Evolutionary conservation across 2,113 vertebrate genomes (phyloP).

Genomic region (Vicugna pacos): DNA sequence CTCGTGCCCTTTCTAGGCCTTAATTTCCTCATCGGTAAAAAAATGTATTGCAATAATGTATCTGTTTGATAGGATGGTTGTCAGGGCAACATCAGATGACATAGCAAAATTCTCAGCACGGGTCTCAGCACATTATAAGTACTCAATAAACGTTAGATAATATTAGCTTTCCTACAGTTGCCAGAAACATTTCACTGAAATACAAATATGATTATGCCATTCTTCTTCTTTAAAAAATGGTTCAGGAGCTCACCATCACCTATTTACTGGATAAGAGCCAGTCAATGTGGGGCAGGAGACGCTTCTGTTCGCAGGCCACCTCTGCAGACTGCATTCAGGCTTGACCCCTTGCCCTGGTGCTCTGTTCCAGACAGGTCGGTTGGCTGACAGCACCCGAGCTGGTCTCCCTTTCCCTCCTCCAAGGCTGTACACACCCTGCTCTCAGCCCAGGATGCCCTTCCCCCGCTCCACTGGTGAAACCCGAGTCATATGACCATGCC

Average conservation of each 20-base stretch:
- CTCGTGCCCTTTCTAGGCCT: constrained; percentile 23
- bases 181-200: constrained; percentile 56
- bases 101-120: constrained; percentile 51
- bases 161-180: constrained; percentile 49
- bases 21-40: constrained; percentile 60
- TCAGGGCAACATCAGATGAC: constrained; percentile 33
- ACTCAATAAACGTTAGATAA: constrained; percentile 51
- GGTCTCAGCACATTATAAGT: constrained; percentile 10
- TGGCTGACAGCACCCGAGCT: background rate
- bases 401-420: background rate
- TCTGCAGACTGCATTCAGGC: background rate
- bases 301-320: background rate
- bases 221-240: constrained; percentile 55
- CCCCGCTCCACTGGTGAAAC: background rate
- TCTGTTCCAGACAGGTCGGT: background rate
- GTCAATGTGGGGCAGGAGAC: background rate
- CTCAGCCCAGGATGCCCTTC: background rate
- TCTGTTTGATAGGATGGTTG: constrained; percentile 51
- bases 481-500: background rate
- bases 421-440: background rate
- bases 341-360: background rate
- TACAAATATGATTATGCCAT: constrained; percentile 33
- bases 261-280: constrained; percentile 40
- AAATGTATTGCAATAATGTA: constrained; percentile 53
- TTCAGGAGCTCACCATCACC: constrained; percentile 44